Percentiles rank a stretch among this genome's conserved stretches.
These are phyloP conservation scores for Lithophane leautieri DNA, from an alignment of 2,888 invertebrate genomes.

Conservation along the genomic window DNA sequence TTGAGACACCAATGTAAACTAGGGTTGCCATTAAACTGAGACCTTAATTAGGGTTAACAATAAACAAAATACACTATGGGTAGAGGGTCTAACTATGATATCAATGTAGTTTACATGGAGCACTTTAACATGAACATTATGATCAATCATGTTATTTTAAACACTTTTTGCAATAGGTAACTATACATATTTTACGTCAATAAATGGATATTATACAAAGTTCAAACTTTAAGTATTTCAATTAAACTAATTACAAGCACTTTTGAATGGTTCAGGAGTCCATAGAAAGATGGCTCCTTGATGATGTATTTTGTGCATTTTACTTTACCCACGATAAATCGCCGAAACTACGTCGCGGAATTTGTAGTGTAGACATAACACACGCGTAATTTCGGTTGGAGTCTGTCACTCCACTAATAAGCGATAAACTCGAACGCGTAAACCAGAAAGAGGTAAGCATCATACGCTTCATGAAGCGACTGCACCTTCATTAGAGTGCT, in stretches of 20 bases:
- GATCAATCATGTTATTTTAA: background rate
- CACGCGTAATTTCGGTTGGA: background rate
- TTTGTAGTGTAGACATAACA: background rate
- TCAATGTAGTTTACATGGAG: no score
- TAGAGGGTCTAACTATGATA: background rate
- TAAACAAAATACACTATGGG: background rate
- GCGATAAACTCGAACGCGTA: constrained; percentile 20
- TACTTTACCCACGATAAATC: background rate
- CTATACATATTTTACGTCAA: no score
- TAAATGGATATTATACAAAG: background rate
- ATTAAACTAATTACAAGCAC: no score
- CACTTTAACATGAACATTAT: no score
- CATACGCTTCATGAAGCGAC: constrained; percentile 31
- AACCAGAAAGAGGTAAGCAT: constrained; percentile 38
- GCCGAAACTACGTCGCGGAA: background rate
- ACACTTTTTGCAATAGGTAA: background rate
- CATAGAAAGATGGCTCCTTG: background rate
- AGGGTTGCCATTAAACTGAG: background rate
- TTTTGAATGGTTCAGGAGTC: background rate
- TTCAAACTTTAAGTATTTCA: no score
- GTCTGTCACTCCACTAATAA: constrained; percentile 3
- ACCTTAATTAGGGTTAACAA: background rate
- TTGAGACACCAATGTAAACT: constrained; percentile 9
- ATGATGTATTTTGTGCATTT: background rate
- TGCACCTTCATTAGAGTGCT: constrained; percentile 47